These are phyloP conservation scores for Heliconius congener DNA, from an alignment of 1,140 invertebrate genomes.

Conservation along the genomic window DNA sequence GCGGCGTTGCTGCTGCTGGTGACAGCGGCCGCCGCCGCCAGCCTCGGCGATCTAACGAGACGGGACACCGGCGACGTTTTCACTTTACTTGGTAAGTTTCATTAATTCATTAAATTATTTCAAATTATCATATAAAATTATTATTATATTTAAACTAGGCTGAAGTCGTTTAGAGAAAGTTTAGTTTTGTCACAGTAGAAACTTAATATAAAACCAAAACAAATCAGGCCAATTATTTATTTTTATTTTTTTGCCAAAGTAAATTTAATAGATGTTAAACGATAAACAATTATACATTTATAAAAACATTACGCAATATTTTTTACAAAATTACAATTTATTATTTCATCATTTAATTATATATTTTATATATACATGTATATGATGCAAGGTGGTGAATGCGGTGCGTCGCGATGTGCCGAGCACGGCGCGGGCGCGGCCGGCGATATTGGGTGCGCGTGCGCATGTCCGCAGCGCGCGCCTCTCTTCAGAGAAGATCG, in stretches of 20 bases:
- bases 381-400: slow-evolving; percentile 50
- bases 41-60: slow-evolving; percentile 62
- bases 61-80: slow-evolving; percentile 66
- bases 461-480: slow-evolving; percentile 66
- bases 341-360: slow-evolving; percentile 11
- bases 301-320: not conserved
- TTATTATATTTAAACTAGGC: not conserved
- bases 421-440: slow-evolving; percentile 62
- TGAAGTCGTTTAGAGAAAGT: not conserved
- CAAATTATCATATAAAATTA: not conserved
- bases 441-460: slow-evolving; percentile 51
- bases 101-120: not conserved
- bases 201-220: too few relatives aligned
- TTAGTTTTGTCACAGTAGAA: too few relatives aligned
- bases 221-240: too few relatives aligned
- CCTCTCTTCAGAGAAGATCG: slow-evolving; percentile 73
- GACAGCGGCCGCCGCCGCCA: slow-evolving; percentile 52
- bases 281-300: not conserved
- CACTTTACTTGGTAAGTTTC: slow-evolving; percentile 49
- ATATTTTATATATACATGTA: too few relatives aligned
- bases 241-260: not conserved
- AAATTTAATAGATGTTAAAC: not conserved
- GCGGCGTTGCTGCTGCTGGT: slow-evolving; percentile 56
- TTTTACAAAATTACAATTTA: not conserved
- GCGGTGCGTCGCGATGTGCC: slow-evolving; percentile 56